Base-by-base conservation (phyloP, 2,113 vertebrate genomes). In the Nyctereutes procyonoides region DNA sequence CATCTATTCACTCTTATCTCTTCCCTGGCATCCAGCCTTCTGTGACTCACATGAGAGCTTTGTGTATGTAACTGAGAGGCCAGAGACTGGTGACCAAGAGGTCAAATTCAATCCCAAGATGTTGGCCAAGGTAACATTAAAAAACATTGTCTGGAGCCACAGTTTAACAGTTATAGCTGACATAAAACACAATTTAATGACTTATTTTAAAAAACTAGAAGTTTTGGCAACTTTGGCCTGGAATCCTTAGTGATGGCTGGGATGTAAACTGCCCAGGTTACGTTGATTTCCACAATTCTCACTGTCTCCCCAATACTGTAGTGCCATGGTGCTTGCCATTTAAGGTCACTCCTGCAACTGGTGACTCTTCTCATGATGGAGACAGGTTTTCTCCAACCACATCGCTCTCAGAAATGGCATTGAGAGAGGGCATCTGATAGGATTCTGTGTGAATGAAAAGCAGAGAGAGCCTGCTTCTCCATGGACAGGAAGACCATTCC, bases 301-400 rank as follows among this genome's bases (percentile, higher is more conserved):
- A 2, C 26, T 28, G 2, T 55, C 60, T 22, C 5, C n/a, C 16
- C 26, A 16, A 0, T 24, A 8, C 5, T 1, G 0, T 4, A 3
- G 56, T 43, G n/a, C 12, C 7, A 0, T 0, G 8, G 24, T 17
- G 3, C 26, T 3, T 17, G 24, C 20, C 14, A 3, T 24, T 24
- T 7, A 5, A n/a, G 2, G 1, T 19, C 14, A 8, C 1, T 30
- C 16, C 1, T 32, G 30, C 28, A 3, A 3, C 85, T 67, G 60
- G 60, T 22, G 71, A 62, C 56, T 30, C 51, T 38, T 53, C n/a
- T 73, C 56, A 8, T 5, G 28, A 53, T 2, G 1, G 2, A 35
- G 32, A 43, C 28, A 28, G 2, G 28, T 38, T 60, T 20, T 88
- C 74, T 79, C 60, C 30, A 51, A 58, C 56, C 19, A 48, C 8